Base-by-base conservation (phyloP, 1,140 invertebrate genomes). In the Orussus abietinus region DNA sequence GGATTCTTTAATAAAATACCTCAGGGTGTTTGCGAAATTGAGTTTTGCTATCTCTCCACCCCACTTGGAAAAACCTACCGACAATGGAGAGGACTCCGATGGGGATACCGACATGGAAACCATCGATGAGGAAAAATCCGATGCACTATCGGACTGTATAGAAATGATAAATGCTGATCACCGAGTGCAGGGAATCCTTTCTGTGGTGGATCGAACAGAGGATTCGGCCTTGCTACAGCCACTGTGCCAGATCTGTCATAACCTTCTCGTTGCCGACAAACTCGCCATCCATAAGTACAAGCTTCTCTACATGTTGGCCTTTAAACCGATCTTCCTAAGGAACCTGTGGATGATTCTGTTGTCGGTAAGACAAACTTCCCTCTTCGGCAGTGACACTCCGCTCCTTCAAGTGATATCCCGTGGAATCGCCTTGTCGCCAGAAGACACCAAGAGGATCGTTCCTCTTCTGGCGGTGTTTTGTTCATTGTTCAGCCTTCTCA, bases 401-500 rank as follows among this genome's bases (percentile, higher is more conserved):
- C 68, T 89, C n/a, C 59, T 91, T 5, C 80, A 82, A 29, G 79
- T 86, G 3, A 72, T 92, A 29, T 81, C 85, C 0, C 74, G 80
- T 15, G 87, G 86, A 2, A 70, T 84, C 21, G 76, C 80, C 2
- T 77, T 85, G 20, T 69, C 77, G 0, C 64, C 75, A 0, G 73
- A 78, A n/a, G 86, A 88, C 40, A 79, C 85, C 1, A 71, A 82
- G 18, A 77, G 77, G n/a, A 80, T 92, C 18, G 76, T 93, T 13
- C 89, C 90, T 0, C 58, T 88, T 1, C 57, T 95, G 5, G 85
- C 86, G 0, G 84, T 90, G 0, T 95, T 95, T 63, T 92, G 89
- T 65, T 84, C 88, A 2, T 69, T 94, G 0, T 91, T 93, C 53
- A 86, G 83, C 29, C 75, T 91, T 18, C 75, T 92, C 2, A 78